These are phyloP conservation scores for Noctilio leporinus DNA, from an alignment of 2,113 vertebrate genomes.

Conservation along the genomic window DNA sequence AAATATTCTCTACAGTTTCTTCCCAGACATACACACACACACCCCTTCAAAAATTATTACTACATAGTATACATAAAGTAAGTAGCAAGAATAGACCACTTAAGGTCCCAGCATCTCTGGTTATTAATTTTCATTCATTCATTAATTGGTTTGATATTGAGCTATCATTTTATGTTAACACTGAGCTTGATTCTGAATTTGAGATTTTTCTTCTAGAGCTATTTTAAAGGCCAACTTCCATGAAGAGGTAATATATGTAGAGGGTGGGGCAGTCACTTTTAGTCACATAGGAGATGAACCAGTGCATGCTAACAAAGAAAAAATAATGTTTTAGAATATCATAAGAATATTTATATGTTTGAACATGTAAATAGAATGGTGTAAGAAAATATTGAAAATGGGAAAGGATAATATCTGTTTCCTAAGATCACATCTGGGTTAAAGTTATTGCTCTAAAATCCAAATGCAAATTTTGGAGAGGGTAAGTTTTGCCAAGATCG, in stretches of 20 bases:
- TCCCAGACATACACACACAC: background rate
- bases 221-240: background rate
- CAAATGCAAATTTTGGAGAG: background rate
- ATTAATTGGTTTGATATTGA: background rate
- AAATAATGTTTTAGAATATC: background rate
- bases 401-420: background rate
- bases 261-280: fast-evolving
- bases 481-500: background rate
- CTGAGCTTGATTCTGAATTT: background rate
- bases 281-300: background rate
- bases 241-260: background rate
- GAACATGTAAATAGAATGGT: background rate
- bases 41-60: background rate
- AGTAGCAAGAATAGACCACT: background rate
- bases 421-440: background rate
- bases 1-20: background rate
- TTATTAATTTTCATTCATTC: background rate
- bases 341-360: background rate
- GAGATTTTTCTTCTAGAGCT: background rate
- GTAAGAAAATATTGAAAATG: background rate
- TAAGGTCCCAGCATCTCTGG: background rate
- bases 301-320: background rate
- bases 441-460: background rate
- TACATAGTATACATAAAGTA: background rate
- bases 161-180: background rate